Conservation (phyloP, 2,888 invertebrate genomes). For the Athetis lepigone region DNA sequence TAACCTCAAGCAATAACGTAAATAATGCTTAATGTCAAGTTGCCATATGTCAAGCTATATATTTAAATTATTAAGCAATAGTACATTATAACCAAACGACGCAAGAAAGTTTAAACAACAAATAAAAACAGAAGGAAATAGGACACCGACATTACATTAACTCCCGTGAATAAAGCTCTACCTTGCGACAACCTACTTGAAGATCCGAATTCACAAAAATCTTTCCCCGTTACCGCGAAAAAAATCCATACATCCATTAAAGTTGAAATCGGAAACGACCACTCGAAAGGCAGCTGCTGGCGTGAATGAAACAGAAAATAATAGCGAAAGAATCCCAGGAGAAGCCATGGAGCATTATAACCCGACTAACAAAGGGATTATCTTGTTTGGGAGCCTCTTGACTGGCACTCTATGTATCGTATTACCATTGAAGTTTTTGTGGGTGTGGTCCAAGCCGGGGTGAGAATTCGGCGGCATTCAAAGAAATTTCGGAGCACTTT, state of each 20-base stretch:
- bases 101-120: neutral
- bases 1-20: neutral
- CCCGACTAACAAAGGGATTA: slow-evolving; percentile 88
- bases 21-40: too few relatives aligned
- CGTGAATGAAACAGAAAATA: slow-evolving; percentile 85
- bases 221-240: slow-evolving; percentile 74
- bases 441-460: slow-evolving; percentile 81
- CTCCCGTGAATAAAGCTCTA: slow-evolving; percentile 5
- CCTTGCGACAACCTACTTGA: slow-evolving; percentile 31
- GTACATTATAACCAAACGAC: neutral
- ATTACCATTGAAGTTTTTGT: slow-evolving; percentile 87
- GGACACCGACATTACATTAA: slow-evolving; percentile 19
- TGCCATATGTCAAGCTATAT: too few relatives aligned
- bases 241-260: slow-evolving; percentile 81
- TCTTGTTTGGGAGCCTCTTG: slow-evolving; percentile 90
- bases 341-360: slow-evolving; percentile 81
- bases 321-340: slow-evolving; percentile 80
- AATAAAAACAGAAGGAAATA: slow-evolving; percentile 15
- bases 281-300: slow-evolving; percentile 83
- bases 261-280: slow-evolving; percentile 85
- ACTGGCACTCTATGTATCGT: slow-evolving; percentile 86
- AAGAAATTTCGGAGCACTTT: slow-evolving; percentile 68
- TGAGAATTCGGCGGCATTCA: slow-evolving; percentile 81
- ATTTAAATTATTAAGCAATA: neutral
- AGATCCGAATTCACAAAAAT: slow-evolving; percentile 56